phyloP scores from a whole-genome alignment of 2,888 invertebrate genomes.

The Elegia similella region DNA sequence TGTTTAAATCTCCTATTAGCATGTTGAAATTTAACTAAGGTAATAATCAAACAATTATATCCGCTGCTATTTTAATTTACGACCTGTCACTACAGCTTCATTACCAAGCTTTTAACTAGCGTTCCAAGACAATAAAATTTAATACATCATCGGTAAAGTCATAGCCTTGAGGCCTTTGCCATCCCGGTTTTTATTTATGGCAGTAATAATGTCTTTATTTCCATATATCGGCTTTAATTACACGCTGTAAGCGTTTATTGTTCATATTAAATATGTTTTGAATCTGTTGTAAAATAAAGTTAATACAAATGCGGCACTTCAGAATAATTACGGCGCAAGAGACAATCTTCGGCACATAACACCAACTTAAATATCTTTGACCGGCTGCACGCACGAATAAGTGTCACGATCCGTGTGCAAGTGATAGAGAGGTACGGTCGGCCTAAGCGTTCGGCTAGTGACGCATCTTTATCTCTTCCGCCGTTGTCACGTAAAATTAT shows the following conservation, averaged over 20 bases:
- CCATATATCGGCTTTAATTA: slow-evolving; percentile 60
- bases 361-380: no score
- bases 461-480: no score
- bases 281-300: background rate
- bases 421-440: no score
- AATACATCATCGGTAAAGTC: slow-evolving; percentile 36
- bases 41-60: background rate
- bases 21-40: no score
- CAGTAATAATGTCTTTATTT: slow-evolving; percentile 54
- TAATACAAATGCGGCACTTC: background rate
- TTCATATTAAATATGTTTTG: slow-evolving; percentile 18
- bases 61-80: background rate
- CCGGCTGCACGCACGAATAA: no score
- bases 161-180: slow-evolving; percentile 40
- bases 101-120: background rate
- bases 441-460: no score
- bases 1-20: no score
- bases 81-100: background rate
- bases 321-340: no score
- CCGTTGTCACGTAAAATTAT: no score
- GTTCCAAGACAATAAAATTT: slow-evolving; percentile 51
- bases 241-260: slow-evolving; percentile 40
- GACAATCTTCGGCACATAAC: no score
- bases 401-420: no score
- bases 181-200: slow-evolving; percentile 50